phyloP scores from a whole-genome alignment of 2,113 vertebrate genomes.

The Myrmophylax atrothorax region DNA sequence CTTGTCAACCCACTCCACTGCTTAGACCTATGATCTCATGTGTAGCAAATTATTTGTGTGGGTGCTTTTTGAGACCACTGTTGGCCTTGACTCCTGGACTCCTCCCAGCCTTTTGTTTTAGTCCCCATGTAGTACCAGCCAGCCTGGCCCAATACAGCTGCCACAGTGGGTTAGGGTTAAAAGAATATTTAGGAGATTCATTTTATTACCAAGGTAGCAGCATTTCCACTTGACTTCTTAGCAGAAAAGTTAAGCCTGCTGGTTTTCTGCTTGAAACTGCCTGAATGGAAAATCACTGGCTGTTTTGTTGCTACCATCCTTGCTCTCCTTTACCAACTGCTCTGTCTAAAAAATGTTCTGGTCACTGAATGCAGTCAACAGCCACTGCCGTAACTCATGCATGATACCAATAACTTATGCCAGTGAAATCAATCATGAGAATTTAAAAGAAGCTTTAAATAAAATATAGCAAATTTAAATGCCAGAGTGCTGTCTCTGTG shows the following conservation, averaged over 20 bases:
- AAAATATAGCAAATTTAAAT: constrained; percentile 75
- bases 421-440: constrained; percentile 69
- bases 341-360: constrained; percentile 39
- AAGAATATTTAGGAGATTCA: constrained; percentile 30
- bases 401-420: constrained; percentile 67
- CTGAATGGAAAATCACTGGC: constrained; percentile 22
- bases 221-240: constrained; percentile 41
- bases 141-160: not conserved
- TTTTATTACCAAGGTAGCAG: constrained; percentile 55
- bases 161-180: not conserved
- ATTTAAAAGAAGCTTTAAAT: constrained; percentile 73
- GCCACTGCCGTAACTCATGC: constrained; percentile 50
- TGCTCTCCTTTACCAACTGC: constrained; percentile 27
- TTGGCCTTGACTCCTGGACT: not conserved
- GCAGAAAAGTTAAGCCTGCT: not conserved
- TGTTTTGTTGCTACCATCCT: constrained; percentile 1
- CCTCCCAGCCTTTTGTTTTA: not conserved
- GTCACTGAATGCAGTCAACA: constrained; percentile 52
- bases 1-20: not conserved
- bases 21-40: not conserved
- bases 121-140: not conserved
- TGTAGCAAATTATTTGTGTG: not conserved
- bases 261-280: constrained; percentile 7
- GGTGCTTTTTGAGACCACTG: not conserved
- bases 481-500: constrained; percentile 61